phyloP scores from a whole-genome alignment of 1,140 invertebrate genomes.

The Atta cephalotes region DNA sequence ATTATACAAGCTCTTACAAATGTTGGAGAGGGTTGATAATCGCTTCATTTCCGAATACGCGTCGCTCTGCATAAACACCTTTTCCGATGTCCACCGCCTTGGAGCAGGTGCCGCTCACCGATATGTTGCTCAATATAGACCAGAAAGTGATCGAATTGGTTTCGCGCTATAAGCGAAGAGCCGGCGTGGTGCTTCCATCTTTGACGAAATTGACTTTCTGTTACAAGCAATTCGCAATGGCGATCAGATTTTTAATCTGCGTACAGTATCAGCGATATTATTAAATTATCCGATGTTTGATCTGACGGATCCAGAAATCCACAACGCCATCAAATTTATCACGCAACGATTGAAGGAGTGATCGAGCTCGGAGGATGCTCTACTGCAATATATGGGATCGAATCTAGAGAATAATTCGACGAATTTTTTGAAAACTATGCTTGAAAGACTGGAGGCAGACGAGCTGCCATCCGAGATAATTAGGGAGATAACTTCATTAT shows the following conservation, averaged over 20 bases:
- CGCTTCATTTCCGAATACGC: slow-evolving; percentile 58
- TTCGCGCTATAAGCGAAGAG: background rate
- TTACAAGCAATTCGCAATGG: slow-evolving; percentile 15
- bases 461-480: slow-evolving; percentile 30
- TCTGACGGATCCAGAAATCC: slow-evolving; percentile 54
- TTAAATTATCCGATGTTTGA: slow-evolving; percentile 50
- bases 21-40: slow-evolving; percentile 38
- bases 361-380: slow-evolving; percentile 16
- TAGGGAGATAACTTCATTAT: slow-evolving; percentile 36
- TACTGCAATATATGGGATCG: slow-evolving; percentile 20
- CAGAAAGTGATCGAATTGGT: slow-evolving; percentile 9
- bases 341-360: slow-evolving; percentile 46
- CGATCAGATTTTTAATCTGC: slow-evolving; percentile 30
- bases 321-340: slow-evolving; percentile 31
- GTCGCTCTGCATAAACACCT: slow-evolving; percentile 29
- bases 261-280: slow-evolving; percentile 23
- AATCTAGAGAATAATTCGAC: background rate
- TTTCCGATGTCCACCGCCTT: background rate
- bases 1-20: slow-evolving; percentile 56
- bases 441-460: slow-evolving; percentile 48
- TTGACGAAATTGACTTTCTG: slow-evolving; percentile 12
- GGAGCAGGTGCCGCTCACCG: background rate
- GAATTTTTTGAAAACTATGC: slow-evolving; percentile 39
- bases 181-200: background rate
- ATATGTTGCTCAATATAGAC: slow-evolving; percentile 35